Base-by-base conservation (phyloP, 1,140 invertebrate genomes). In the Sesamia nonagrioides region DNA sequence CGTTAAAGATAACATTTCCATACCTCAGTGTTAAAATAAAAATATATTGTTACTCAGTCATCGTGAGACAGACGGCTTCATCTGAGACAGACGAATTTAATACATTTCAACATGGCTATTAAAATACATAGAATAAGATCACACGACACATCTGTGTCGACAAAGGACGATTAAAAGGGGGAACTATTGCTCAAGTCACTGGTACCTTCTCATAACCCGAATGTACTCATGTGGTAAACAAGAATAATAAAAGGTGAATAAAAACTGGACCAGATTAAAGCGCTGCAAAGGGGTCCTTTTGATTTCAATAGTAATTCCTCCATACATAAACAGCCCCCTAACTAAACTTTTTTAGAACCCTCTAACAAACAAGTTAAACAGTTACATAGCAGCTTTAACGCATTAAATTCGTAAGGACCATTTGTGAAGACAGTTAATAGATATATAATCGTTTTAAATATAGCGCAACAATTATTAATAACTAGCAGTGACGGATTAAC, bases 221-320 rank as follows among this genome's bases (percentile, higher is more conserved):
- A 81, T 81, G 86, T 86, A 37, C 40, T 45, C 37, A 82, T 90
- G 89, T 79, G 92, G 91, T 92, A 87, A 90, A 89, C 86, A 88
- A 76, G 87, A 87, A 92, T 90, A 86, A 89, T 79, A 80, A 78
- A 61, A 40, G 27, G 75, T 75, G 61, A 78, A 82, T 76, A 86
- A 37, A 88, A 88, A 88, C 85, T 87, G 86, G 85, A 89, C 88
- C 88, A 87, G 80, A 86, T 88, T 83, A 87, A 80, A 76, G 83
- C 72, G 78, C 85, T 81, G 86, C 79, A 84, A 83, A 87, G 81
- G 83, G 82, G 69, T 80, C 69, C 83, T 79, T 87, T 89, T 75
- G 81, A 82, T 77, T 83, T 73, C 58, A 81, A 80, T 72, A 81
- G 54, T 56, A 72, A 71, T 71, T 61, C 48, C 50, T 68, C 42